phyloP scores from a whole-genome alignment of 53 echinoderm and acorn worm species.

The Crossaster papposus region DNA sequence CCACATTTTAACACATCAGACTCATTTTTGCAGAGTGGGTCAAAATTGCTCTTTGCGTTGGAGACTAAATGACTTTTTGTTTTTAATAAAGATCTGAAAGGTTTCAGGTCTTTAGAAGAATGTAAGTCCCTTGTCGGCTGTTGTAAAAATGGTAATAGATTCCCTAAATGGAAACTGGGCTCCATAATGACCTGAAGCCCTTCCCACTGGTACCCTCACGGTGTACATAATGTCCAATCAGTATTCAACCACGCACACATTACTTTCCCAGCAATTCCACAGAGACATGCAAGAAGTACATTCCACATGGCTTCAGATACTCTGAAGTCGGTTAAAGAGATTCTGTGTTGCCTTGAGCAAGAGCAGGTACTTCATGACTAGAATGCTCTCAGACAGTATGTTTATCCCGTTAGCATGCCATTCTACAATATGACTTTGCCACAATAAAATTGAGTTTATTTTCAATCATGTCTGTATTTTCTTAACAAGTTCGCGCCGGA shows the following conservation, averaged over 20 bases:
- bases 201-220: neutral
- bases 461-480: too few species aligned
- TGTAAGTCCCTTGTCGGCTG: neutral
- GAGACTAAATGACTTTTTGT: too few species aligned
- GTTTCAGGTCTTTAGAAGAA: neutral
- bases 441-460: neutral
- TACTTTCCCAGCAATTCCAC: neutral
- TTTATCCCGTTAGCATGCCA: slow-evolving; percentile 26
- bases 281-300: neutral
- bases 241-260: neutral
- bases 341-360: neutral
- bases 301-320: too few species aligned
- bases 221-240: neutral
- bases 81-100: neutral
- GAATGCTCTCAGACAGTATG: neutral
- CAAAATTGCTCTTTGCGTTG: too few species aligned
- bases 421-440: neutral
- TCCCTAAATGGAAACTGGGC: neutral
- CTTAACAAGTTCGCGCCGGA: too few species aligned
- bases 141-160: neutral
- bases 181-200: neutral
- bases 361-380: neutral
- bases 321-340: too few species aligned
- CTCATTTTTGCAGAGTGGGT: too few species aligned
- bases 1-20: too few species aligned